phyloP scores from a whole-genome alignment of 1,140 invertebrate genomes.

The Diprion similis region DNA sequence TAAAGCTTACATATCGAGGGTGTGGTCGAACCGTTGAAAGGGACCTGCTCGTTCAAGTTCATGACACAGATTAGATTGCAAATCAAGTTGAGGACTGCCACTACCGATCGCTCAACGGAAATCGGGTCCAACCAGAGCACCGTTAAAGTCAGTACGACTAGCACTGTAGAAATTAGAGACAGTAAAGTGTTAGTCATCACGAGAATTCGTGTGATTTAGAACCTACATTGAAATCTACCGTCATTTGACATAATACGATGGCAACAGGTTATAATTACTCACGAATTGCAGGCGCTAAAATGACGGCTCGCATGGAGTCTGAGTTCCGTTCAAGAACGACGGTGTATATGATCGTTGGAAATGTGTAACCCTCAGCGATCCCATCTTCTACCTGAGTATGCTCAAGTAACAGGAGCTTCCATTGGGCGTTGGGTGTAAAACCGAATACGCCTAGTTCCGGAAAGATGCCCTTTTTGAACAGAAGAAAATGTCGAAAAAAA shows the following conservation, averaged over 20 bases:
- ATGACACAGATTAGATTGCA: slow-evolving; percentile 53
- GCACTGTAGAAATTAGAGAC: slow-evolving; percentile 38
- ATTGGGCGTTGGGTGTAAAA: slow-evolving; percentile 44
- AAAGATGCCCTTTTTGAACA: no score
- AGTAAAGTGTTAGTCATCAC: no score
- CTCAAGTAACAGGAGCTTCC: slow-evolving; percentile 46
- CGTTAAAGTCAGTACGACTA: slow-evolving; percentile 58
- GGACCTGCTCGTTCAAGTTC: slow-evolving; percentile 54
- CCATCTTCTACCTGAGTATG: slow-evolving; percentile 28
- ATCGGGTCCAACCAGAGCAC: slow-evolving; percentile 57
- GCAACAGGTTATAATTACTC: slow-evolving; percentile 26
- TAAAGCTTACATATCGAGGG: slow-evolving; percentile 47
- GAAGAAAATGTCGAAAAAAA: neutral
- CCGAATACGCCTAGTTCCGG: slow-evolving; percentile 30
- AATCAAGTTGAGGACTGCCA: slow-evolving; percentile 59
- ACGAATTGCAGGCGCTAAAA: slow-evolving; percentile 61
- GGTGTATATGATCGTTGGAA: slow-evolving; percentile 54
- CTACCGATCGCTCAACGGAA: slow-evolving; percentile 53
- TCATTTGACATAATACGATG: no score
- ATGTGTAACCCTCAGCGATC: slow-evolving; percentile 53
- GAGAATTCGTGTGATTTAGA: no score
- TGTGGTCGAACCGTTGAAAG: slow-evolving; percentile 45
- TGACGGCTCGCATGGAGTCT: slow-evolving; percentile 43
- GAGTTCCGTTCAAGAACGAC: slow-evolving; percentile 58
- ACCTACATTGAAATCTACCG: no score